These are phyloP conservation scores for Copidosoma aretas DNA, from an alignment of 2,888 invertebrate species.

Conservation along the genomic window DNA sequence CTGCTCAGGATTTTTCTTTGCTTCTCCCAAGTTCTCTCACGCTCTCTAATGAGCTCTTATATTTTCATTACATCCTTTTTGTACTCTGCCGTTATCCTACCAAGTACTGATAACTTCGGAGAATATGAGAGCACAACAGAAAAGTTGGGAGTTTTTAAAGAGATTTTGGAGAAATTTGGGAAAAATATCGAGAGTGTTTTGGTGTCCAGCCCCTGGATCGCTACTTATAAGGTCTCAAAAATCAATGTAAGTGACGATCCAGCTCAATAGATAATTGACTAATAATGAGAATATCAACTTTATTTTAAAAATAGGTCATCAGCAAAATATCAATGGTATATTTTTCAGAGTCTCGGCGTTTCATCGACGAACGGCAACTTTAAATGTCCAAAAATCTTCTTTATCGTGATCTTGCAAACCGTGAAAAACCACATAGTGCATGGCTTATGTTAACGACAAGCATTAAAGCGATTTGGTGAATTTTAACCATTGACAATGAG, in stretches of 20 bases:
- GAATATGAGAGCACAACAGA: too few relatives aligned
- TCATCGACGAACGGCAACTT: not conserved
- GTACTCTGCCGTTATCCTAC: too few relatives aligned
- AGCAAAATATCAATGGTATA: conserved; percentile 28
- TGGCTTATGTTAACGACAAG: conserved; percentile 40
- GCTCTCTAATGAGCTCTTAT: too few relatives aligned
- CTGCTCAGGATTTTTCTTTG: too few relatives aligned
- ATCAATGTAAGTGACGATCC: conserved; percentile 6
- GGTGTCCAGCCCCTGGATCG: too few relatives aligned
- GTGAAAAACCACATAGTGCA: conserved; percentile 27
- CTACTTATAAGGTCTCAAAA: too few relatives aligned
- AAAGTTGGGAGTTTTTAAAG: too few relatives aligned
- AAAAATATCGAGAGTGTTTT: too few relatives aligned
- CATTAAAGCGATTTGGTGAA: conserved; percentile 31
- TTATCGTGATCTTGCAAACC: conserved; percentile 34
- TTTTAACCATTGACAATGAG: conserved; percentile 30
- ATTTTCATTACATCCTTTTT: too few relatives aligned
- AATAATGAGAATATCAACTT: not conserved
- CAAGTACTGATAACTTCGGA: too few relatives aligned
- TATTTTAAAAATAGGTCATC: conserved; percentile 16
- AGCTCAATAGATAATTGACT: conserved; percentile 3
- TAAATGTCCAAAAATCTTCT: conserved; percentile 17
- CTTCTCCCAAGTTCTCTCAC: too few relatives aligned
- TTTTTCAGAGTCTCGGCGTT: conserved; percentile 17
- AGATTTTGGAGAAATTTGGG: too few relatives aligned